Evolutionary conservation across 1,140 invertebrate species (phyloP).

Genomic region (Drosophila kurseongensis): DNA sequence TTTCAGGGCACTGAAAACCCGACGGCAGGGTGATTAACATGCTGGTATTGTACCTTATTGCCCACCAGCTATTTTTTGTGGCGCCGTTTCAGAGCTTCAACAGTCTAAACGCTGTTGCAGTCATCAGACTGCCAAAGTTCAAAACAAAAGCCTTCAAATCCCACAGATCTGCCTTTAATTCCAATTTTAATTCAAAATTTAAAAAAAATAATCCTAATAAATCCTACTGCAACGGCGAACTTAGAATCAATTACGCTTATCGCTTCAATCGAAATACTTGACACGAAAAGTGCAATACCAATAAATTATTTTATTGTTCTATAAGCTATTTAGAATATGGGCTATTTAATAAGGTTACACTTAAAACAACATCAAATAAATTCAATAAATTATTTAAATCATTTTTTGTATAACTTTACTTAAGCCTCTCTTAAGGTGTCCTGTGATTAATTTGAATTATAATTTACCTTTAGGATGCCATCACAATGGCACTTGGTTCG

Average conservation of each 20-base stretch:
- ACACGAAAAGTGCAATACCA: too few relatives aligned
- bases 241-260: too few relatives aligned
- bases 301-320: too few relatives aligned
- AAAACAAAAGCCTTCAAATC: background rate
- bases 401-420: too few relatives aligned
- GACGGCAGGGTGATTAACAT: background rate
- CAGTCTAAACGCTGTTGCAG: background rate
- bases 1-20: background rate
- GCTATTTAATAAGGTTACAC: too few relatives aligned
- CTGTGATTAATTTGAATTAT: background rate
- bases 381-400: too few relatives aligned
- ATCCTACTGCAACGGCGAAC: too few relatives aligned
- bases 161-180: background rate
- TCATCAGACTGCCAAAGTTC: background rate
- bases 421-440: background rate
- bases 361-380: too few relatives aligned
- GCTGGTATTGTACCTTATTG: background rate
- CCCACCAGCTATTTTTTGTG: background rate
- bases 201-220: too few relatives aligned
- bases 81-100: background rate
- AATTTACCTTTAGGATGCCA: constrained; percentile 86
- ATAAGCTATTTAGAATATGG: too few relatives aligned
- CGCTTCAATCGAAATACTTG: too few relatives aligned
- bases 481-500: constrained; percentile 88
- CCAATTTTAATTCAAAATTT: too few relatives aligned